Conservation (phyloP, 2,888 invertebrate species). For the Epistrophella euchroma region DNA sequence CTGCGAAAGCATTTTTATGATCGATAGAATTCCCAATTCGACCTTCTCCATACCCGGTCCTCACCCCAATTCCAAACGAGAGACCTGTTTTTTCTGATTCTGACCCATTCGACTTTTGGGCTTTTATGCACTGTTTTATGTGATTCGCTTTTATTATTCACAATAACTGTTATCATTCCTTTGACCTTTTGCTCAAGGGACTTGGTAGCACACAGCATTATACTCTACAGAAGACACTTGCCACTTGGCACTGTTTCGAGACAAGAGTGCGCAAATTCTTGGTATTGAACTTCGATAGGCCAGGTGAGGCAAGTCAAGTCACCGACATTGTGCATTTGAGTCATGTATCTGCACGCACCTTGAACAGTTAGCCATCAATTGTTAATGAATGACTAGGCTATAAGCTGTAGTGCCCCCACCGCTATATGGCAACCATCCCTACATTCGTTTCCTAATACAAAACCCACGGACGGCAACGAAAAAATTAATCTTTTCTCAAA, state of each 20-base stretch:
- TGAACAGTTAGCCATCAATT: constrained; percentile 75
- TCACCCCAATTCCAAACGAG: constrained; percentile 34
- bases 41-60: constrained; percentile 78
- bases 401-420: neutral
- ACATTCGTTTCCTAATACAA: neutral
- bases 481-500: constrained; percentile 72
- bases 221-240: constrained; percentile 20
- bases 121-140: constrained; percentile 74
- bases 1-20: constrained; percentile 81
- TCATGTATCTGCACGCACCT: constrained; percentile 72
- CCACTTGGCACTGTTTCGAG: constrained; percentile 33
- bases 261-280: constrained; percentile 17
- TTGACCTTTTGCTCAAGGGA: constrained; percentile 68
- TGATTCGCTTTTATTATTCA: constrained; percentile 72
- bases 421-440: neutral
- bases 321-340: constrained; percentile 63
- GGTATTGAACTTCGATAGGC: constrained; percentile 53
- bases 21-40: constrained; percentile 83
- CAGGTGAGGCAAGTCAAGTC: constrained; percentile 51
- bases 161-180: constrained; percentile 70
- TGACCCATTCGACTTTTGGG: constrained; percentile 61
- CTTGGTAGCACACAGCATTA: constrained; percentile 11
- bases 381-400: constrained; percentile 63
- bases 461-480: constrained; percentile 51
- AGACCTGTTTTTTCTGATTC: constrained; percentile 24